Base-by-base conservation (phyloP, 1,140 invertebrate genomes). In the Bombus confusus region DNA sequence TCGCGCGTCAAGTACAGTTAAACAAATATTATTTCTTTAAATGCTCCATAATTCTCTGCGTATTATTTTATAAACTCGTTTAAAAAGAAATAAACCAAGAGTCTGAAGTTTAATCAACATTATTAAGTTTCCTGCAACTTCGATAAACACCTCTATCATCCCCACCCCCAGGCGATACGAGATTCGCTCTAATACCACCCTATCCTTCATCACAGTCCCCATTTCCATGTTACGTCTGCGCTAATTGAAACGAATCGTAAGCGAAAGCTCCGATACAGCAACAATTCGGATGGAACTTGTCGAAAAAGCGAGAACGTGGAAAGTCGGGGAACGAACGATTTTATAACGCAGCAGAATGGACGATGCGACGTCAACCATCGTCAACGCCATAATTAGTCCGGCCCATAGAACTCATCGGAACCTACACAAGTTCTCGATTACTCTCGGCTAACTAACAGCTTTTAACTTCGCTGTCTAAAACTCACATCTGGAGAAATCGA, bases 401-500 rank as follows among this genome's bases (percentile, higher is more conserved):
- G n/a, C 15, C 28, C 18, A 28, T 52, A 28, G 39, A 73, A 39
- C 39, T 86, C 71, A 68, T 37, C n/a, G 28, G 52, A 39, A 25
- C 57, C n/a, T 76, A 62, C 34, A 28, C 83, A 62, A 75, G 71
- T 80, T 87, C 71, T 83, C 85, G 80, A 86, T 83, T 86, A 71
- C 73, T 62, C 28, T 18, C 52, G 39, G 31, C 37, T 37, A 64
- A 34, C 69, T 79, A 83, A 80, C 82, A 75, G 86, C 86, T 87
- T 85, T 85, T 52, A 85, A 74, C 74, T 80, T 68, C 47, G 34
- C 37, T 37, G 62, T 75, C 59, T 57, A 34, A 83, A 59, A 57
- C 75, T 82, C 74, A 34, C 74, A 86, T 83, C 80, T 28, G 22
- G 76, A 87, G 86, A 79, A 87, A 85, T 87, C 82, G 76, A 68